These are phyloP conservation scores for Pelmatolapia mariae DNA, from an alignment of 2,113 vertebrate genomes.

Conservation along the genomic window DNA sequence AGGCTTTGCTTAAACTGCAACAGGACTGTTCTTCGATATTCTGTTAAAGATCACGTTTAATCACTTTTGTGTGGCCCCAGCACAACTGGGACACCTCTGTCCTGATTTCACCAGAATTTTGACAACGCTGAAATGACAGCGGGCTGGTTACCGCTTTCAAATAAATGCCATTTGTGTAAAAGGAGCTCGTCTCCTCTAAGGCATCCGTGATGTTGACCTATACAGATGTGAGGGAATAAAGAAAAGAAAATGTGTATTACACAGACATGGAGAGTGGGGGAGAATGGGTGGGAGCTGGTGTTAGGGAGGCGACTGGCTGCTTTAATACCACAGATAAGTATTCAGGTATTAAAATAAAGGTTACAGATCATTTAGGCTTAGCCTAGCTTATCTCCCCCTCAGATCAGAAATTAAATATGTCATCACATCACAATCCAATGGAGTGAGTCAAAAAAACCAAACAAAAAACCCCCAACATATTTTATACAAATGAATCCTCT, in stretches of 20 bases:
- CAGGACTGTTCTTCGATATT: slow-evolving; percentile 60
- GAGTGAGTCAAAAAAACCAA: slow-evolving; percentile 35
- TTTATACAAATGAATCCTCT: slow-evolving; percentile 46
- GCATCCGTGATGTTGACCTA: slow-evolving; percentile 23
- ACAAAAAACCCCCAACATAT: background rate
- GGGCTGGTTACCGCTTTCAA: background rate
- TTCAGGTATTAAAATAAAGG: slow-evolving; percentile 64
- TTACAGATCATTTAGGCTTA: slow-evolving; percentile 60
- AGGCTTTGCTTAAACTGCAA: slow-evolving; percentile 61
- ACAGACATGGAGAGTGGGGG: background rate
- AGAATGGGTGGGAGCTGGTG: background rate
- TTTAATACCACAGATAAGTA: slow-evolving; percentile 50
- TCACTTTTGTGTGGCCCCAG: slow-evolving; percentile 26
- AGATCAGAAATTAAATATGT: slow-evolving; percentile 63
- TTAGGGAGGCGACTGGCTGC: slow-evolving; percentile 33
- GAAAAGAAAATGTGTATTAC: background rate
- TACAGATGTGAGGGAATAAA: background rate
- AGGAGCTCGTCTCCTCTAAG: background rate
- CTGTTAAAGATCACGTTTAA: slow-evolving; percentile 71
- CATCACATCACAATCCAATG: slow-evolving; percentile 52
- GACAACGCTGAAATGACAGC: background rate
- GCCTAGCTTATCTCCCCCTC: slow-evolving; percentile 49
- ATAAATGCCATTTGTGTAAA: slow-evolving; percentile 17
- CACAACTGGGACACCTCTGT: background rate
- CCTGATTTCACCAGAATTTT: slow-evolving; percentile 1